Base-by-base conservation (phyloP, 2,888 invertebrate species). In the Cremastinae sp. region DNA sequence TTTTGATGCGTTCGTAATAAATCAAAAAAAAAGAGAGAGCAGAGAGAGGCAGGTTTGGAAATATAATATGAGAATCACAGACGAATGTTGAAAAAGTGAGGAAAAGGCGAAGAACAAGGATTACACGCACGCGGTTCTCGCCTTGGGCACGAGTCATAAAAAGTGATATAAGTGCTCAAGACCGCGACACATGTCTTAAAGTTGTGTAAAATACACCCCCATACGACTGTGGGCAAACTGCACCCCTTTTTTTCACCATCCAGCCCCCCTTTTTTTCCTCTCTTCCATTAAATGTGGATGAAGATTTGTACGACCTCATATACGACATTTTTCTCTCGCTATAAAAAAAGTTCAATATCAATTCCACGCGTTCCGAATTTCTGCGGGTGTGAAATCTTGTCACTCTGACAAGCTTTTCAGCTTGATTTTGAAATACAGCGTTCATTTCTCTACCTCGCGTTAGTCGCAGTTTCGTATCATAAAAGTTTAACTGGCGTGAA, bases 151-250 rank as follows among this genome's bases (percentile, higher is more conserved):
- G 83, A 47, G 87, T 83, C 85, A 88, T 89, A 89, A 89, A 89
- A 88, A 87, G 88, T 87, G 88, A 89, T 89, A 89, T 87, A 88
- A 89, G 87, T 87, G 85, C 83, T 83, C 59, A 41, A 49, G 37
- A 70, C 61, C 84, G 86, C 88, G 88, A 88, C 88, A 88, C 87
- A 88, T 88, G 88, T 88, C 88, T 85, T 87, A 80, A 28, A 28
- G 81, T 83, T 76, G 83, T 78, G 80, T 82, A 82, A 84, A 81
- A 76, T 80, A 82, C 80, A 79, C 82, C 80, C 69, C 51, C 75
- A 70, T 78, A 77, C 75, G 58, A 72, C 59, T 55, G 12, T 5
- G 28, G 28, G 28, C 28, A 3, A 28, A 12, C 47, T 12, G 39
- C 41, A 61, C 49, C 62, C 72, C 22, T 49, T 37, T 39, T 51